A percentile compares a stretch with the other conserved stretches of the same genome.
Evolutionary conservation across 1,140 invertebrate genomes (phyloP).

Genomic region (Formica selysi): DNA sequence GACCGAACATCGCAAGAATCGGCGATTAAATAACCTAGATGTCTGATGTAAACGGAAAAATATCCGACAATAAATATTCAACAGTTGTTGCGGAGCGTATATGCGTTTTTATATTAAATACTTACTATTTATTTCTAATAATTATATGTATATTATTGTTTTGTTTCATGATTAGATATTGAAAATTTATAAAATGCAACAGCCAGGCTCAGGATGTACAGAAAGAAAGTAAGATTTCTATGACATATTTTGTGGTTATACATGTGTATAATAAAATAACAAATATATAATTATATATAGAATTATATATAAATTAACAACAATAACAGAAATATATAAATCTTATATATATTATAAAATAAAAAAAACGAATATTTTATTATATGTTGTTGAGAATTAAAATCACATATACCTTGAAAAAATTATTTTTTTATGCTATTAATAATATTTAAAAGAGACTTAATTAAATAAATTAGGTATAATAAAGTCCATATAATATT

Average conservation of each 20-base stretch:
- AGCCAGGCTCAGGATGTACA: not conserved
- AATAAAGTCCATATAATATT: not conserved
- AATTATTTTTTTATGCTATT: not conserved
- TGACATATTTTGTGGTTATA: not conserved
- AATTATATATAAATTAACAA: not conserved
- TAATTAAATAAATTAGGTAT: not conserved
- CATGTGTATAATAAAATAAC: not conserved
- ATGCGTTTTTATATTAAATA: not conserved
- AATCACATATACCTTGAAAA: not conserved
- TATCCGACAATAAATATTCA: not conserved
- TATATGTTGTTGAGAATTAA: not conserved
- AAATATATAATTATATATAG: not conserved
- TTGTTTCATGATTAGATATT: not conserved
- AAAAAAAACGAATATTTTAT: not conserved
- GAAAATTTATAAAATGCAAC: not conserved
- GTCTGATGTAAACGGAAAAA: constrained; percentile 14
- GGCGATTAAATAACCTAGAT: constrained; percentile 44
- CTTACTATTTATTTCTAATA: not conserved
- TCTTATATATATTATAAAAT: not conserved
- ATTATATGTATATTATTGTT: too few species aligned
- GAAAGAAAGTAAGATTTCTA: constrained; percentile 10
- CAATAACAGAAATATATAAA: too few species aligned
- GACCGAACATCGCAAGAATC: constrained; percentile 38
- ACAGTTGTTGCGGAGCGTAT: not conserved
- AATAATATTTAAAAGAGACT: not conserved